Evolutionary conservation across 2,797 vertebrate genomes (phyloP).

Genomic region (Stomatorhinus walkeri): DNA sequence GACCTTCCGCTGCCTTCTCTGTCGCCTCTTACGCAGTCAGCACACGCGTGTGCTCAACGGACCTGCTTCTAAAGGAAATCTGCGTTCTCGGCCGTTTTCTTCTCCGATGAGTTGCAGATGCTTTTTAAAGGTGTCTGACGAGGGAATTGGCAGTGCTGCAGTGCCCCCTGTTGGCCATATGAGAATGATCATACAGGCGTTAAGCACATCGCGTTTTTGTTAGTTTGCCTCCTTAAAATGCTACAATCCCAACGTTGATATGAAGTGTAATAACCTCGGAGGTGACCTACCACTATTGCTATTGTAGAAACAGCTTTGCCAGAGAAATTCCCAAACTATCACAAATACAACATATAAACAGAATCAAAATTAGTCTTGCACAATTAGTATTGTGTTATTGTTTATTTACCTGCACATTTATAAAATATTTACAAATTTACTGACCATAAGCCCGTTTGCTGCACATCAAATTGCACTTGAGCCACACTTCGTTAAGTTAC

Average conservation of each 20-base stretch:
- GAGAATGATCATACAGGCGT: background rate
- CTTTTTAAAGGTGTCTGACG: background rate
- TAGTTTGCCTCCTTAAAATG: background rate
- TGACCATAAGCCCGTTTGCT: background rate
- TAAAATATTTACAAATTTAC: background rate
- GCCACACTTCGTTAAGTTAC: background rate
- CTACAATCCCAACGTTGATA: background rate
- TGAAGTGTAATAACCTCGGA: background rate
- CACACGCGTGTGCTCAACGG: background rate
- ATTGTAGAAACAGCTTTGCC: background rate
- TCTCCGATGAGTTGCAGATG: background rate
- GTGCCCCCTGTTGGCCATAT: conserved; percentile 14
- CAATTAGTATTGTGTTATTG: background rate
- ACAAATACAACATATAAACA: background rate
- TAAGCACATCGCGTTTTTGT: background rate
- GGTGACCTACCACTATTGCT: background rate
- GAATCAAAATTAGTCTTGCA: background rate
- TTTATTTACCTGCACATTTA: background rate
- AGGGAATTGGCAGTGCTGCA: conserved; percentile 2
- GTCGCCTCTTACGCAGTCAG: background rate
- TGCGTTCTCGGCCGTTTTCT: background rate
- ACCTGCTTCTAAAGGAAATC: background rate
- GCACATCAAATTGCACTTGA: background rate
- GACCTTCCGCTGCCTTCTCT: background rate
- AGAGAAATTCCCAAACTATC: background rate